Percentiles rank a stretch among this genome's conserved stretches.
Evolutionary conservation across 2,797 vertebrate genomes (phyloP).

Genomic region (Dipus sagitta): DNA sequence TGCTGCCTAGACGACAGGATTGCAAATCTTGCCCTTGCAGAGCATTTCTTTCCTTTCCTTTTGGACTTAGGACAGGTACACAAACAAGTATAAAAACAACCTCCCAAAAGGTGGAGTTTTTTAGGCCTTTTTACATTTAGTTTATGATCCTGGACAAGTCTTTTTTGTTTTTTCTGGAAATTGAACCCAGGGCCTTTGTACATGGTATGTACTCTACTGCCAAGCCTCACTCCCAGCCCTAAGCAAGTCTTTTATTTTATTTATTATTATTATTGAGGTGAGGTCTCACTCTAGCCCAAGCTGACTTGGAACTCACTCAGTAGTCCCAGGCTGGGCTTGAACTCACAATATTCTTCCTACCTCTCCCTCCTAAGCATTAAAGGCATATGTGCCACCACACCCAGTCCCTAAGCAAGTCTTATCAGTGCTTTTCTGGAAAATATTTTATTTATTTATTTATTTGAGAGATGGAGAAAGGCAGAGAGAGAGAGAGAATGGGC

Average conservation of each 20-base stretch:
- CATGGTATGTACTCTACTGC: background rate
- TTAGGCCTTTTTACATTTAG: background rate
- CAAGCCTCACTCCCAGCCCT: too few species aligned
- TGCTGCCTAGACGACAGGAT: background rate
- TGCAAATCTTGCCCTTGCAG: background rate
- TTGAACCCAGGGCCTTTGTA: background rate
- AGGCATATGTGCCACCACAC: too few species aligned
- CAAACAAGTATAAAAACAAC: background rate
- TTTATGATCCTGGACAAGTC: background rate
- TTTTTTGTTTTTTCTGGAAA: background rate
- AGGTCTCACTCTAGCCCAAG: too few species aligned
- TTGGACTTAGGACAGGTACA: background rate
- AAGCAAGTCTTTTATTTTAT: too few species aligned
- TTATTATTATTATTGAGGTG: too few species aligned
- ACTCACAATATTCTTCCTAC: too few species aligned
- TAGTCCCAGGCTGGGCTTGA: too few species aligned
- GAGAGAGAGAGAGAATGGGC: too few species aligned
- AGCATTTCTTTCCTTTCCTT: background rate
- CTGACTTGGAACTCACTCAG: too few species aligned
- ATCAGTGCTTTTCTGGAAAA: background rate
- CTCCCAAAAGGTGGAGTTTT: background rate
- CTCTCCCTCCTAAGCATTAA: too few species aligned
- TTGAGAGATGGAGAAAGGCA: too few species aligned
- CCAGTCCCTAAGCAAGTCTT: background rate
- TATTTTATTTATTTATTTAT: too few species aligned